These are phyloP conservation scores for Aptenodytes patagonicus DNA, from an alignment of 2,113 vertebrate genomes.

Conservation along the genomic window DNA sequence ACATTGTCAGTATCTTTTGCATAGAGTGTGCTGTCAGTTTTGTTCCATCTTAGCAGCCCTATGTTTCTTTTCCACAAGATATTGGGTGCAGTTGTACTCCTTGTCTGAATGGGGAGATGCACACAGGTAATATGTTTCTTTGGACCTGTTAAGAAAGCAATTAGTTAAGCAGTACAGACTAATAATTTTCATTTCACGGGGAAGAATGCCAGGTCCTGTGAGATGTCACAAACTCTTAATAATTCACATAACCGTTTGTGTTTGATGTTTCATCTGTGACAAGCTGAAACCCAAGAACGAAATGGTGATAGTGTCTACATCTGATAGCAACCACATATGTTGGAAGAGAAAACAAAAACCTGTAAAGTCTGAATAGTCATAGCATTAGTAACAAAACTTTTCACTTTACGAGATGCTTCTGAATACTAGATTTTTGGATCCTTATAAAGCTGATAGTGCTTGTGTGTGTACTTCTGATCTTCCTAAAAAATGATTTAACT, in stretches of 20 bases:
- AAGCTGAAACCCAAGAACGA: not conserved
- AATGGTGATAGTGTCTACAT: not conserved
- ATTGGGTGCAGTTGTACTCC: not conserved
- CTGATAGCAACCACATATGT: not conserved
- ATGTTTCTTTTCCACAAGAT: not conserved
- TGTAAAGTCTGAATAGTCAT: not conserved
- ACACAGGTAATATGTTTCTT: not conserved
- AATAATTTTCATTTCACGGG: not conserved
- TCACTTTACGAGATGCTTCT: not conserved
- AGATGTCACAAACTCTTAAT: not conserved
- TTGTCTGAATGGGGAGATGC: not conserved
- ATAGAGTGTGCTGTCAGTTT: not conserved
- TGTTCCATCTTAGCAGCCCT: not conserved
- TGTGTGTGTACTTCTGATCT: not conserved
- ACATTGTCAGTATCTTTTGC: not conserved
- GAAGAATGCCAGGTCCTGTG: not conserved
- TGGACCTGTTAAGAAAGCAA: not conserved
- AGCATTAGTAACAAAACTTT: not conserved
- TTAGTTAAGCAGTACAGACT: not conserved
- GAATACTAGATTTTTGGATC: not conserved
- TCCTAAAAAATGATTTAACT: not conserved
- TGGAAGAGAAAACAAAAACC: not conserved
- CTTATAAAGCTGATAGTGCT: not conserved
- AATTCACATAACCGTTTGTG: not conserved
- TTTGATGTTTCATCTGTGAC: not conserved